A percentile compares a stretch with the other conserved stretches of the same genome.
These are phyloP conservation scores for Stenodema calcarata DNA, from an alignment of 2,888 invertebrate genomes.

Conservation along the genomic window DNA sequence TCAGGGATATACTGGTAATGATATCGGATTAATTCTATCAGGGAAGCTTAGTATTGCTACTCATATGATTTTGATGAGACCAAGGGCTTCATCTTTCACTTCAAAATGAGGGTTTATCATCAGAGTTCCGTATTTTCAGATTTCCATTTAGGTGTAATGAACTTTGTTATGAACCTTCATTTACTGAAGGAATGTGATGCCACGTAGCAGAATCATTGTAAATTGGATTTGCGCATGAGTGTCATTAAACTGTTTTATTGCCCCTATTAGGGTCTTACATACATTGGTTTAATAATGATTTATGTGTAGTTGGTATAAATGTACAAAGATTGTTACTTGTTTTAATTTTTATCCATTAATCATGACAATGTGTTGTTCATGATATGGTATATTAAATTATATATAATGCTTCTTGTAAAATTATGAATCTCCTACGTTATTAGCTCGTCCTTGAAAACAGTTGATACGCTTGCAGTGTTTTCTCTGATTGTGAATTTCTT, in stretches of 20 bases:
- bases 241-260: neutral
- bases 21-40: too few species aligned
- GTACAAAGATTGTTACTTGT: constrained; percentile 26
- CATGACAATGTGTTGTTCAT: constrained; percentile 1
- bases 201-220: neutral
- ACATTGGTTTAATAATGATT: constrained; percentile 2
- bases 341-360: neutral
- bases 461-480: neutral
- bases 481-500: neutral
- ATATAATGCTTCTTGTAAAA: constrained; percentile 25
- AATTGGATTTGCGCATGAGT: neutral
- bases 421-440: constrained; percentile 27
- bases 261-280: neutral
- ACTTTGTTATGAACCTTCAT: neutral
- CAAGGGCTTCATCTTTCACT: neutral
- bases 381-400: constrained; percentile 37
- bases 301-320: constrained; percentile 7
- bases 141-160: neutral
- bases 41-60: too few species aligned
- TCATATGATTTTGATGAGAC: too few species aligned
- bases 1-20: too few species aligned
- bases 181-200: neutral
- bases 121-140: neutral
- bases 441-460: constrained; percentile 4
- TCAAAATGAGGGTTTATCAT: neutral